phyloP scores from a whole-genome alignment of 2,113 vertebrate genomes.

The Carlito syrichta region DNA sequence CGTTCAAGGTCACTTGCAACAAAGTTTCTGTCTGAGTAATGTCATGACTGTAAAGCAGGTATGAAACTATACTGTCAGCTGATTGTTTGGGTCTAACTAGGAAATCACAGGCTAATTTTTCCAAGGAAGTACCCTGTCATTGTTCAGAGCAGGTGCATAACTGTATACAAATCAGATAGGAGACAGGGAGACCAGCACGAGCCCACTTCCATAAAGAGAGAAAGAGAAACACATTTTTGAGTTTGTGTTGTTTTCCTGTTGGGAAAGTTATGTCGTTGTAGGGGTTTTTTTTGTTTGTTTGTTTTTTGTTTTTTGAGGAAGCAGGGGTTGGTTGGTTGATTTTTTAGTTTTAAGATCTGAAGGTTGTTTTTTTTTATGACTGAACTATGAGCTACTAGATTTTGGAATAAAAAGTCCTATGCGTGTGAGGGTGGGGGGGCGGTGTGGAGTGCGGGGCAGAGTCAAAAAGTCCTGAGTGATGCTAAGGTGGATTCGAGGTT shows the following conservation, averaged over 20 bases:
- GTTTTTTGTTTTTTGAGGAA: not conserved
- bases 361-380: not conserved
- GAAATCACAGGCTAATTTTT: conserved; percentile 91
- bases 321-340: not conserved
- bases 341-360: not conserved
- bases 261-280: not conserved
- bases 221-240: not conserved
- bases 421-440: not conserved
- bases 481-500: not conserved
- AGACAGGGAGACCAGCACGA: not conserved
- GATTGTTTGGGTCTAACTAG: conserved; percentile 96
- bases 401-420: not conserved
- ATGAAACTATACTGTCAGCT: conserved; percentile 95
- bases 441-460: not conserved
- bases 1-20: not conserved
- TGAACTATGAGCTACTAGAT: not conserved
- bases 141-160: not conserved
- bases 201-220: not conserved
- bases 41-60: conserved; percentile 91
- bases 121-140: not conserved
- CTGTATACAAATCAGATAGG: not conserved
- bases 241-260: not conserved
- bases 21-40: conserved; percentile 48
- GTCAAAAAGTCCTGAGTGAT: not conserved
- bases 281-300: not conserved